Evolutionary conservation across 2,797 vertebrate genomes (phyloP).

Genomic region (Hydrocynus forskahlii): DNA sequence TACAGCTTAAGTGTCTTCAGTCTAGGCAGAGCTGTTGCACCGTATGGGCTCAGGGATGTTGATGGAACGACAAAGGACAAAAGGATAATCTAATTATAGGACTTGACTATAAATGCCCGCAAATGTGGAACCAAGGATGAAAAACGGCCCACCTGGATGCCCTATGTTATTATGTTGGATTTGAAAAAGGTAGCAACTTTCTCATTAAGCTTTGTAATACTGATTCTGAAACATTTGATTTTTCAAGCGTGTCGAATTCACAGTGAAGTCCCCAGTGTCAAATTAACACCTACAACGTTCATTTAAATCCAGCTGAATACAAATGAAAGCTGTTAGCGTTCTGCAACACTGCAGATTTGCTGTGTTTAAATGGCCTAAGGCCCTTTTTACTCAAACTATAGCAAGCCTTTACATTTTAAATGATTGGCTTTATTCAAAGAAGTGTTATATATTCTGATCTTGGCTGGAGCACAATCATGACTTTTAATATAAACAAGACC

Average conservation of each 20-base stretch:
- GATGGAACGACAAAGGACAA: conserved; percentile 40
- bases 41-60: conserved; percentile 22
- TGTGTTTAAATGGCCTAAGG: not conserved
- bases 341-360: not conserved
- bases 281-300: not conserved
- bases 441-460: not conserved
- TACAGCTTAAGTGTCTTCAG: conserved; percentile 35
- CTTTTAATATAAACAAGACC: not conserved
- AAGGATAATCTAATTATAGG: conserved; percentile 42
- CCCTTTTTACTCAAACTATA: not conserved
- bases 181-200: not conserved
- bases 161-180: not conserved
- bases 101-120: conserved; percentile 32
- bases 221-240: not conserved
- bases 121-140: conserved; percentile 31
- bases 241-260: not conserved
- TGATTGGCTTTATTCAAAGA: not conserved
- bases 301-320: conserved; percentile 5
- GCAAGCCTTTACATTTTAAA: not conserved
- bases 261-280: not conserved
- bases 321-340: not conserved
- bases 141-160: not conserved
- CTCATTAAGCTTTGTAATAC: not conserved
- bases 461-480: not conserved
- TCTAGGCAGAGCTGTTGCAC: not conserved